Evolutionary conservation across 35 echinoderm and acorn worm genomes (phyloP), one percentile per base, ranked within the genome.

Genomic region (Ptychodera flava): DNA sequence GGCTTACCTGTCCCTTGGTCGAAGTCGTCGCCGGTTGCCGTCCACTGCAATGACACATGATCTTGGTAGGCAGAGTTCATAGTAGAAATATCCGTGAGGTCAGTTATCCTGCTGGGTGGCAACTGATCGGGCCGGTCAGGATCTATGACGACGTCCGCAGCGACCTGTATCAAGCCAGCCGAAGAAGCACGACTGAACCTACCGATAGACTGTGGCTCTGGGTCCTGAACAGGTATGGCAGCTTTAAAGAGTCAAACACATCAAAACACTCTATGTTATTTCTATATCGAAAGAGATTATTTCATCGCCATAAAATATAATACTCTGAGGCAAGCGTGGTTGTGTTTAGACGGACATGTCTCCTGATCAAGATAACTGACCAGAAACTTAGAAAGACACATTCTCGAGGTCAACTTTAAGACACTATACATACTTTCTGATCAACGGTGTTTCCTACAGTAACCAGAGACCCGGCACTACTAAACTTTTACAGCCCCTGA

Each of bases 1-100:
- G n/a, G n/a, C n/a, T n/a, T 80, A 92, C 91, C 91, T 37, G 86
- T 85, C 12, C 91, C 91, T 79, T 85, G 52, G 35, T 92, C 86
- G 30, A 77, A 92, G 33, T 92, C 91, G 33, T 92, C 87, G 15
- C 91, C 91, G 0, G 79, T 80, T 28, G 91, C 91, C 0, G 91
- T 92, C 91, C 91, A 92, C 76, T 84, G 86, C 32, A 92, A 36
- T 14, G 84, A 76, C 14, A 92, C 86, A 64, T 64, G 45, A 6
- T 22, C 45, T 12, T 22, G 6, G 45, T 64, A 64, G 22, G 45
- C 22, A 22, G 45, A 64, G 22, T 64, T 64, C 45, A 64, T 22
- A 64, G 6, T 22, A 12, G 45, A 12, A 12, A 64, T 64, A 22
- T 64, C 45, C 6, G 45, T 22, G 6, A 64, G 22, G 45, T 64